Conservation (phyloP, 2,888 invertebrate genomes). For the Drosophila koepferae region DNA sequence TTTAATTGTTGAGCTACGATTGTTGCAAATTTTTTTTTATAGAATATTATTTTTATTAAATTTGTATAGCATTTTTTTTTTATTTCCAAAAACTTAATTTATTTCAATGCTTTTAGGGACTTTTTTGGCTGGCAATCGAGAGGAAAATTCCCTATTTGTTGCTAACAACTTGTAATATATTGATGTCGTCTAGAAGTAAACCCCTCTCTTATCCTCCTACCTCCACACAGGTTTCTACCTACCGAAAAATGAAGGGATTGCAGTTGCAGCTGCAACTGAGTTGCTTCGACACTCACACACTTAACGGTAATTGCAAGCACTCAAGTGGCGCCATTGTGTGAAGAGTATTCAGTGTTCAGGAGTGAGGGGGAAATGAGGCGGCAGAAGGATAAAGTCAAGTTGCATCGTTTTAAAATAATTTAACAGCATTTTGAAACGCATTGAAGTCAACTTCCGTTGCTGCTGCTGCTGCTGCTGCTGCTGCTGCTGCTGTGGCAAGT, state of each 20-base stretch:
- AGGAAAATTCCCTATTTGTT: slow-evolving; percentile 42
- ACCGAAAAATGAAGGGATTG: slow-evolving; percentile 38
- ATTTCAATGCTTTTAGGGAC: no score
- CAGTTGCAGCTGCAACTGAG: slow-evolving; percentile 48
- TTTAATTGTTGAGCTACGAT: background rate
- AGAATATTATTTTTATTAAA: background rate
- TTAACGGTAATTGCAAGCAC: slow-evolving; percentile 76
- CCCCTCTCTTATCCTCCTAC: background rate
- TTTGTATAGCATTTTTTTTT: background rate
- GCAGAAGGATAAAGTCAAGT: slow-evolving; percentile 31
- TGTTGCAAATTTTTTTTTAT: background rate
- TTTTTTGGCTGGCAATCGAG: slow-evolving; percentile 38
- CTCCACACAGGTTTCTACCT: background rate
- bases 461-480: slow-evolving; percentile 4
- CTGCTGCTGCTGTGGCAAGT: slow-evolving; percentile 23
- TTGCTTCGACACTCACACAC: slow-evolving; percentile 58
- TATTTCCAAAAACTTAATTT: background rate
- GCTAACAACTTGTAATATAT: slow-evolving; percentile 43
- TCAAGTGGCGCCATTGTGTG: slow-evolving; percentile 75
- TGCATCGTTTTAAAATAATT: slow-evolving; percentile 79
- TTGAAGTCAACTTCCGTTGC: slow-evolving; percentile 78
- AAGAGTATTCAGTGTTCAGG: slow-evolving; percentile 12
- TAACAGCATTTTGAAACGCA: slow-evolving; percentile 81
- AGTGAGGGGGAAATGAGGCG: background rate
- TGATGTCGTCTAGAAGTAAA: slow-evolving; percentile 26